Base-by-base conservation (phyloP, 2,888 invertebrate species). In the Apotomis betuletana region DNA sequence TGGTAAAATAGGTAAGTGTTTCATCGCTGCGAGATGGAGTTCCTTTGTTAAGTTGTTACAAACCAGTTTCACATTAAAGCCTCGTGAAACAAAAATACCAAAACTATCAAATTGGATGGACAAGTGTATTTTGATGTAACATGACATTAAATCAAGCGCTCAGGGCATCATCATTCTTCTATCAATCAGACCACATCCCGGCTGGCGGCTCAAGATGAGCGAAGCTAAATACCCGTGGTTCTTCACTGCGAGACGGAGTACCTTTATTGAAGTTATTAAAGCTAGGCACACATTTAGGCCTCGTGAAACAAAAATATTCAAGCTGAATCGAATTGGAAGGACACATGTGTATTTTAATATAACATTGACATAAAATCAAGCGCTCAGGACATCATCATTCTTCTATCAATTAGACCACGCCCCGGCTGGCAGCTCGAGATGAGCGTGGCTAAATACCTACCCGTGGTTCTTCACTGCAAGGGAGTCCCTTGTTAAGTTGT, bases 391-490 rank as follows among this genome's bases (percentile, higher is more conserved):
- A 36, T 67, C 41, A 41, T 41, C 41, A 41, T 41, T 6, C 41
- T 41, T 6, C 6, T 27, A 0, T 41, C 57, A 62, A 36, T 67
- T 9, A 60, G 57, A 41, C 71, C 71, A 67, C 5, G 9, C 27
- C 1, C 61, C 12, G 38, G 15, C 55, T 52, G 38, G 59, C 15
- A 60, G 60, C 71, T 67, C 46, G 77, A 75, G 79, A 81, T 82
- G 85, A 86, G 83, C 81, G 80, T 81, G 81, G 79, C 86, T 87
- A 85, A 87, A 88, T 15, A 15, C 15, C 15, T 83, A 84, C 82
- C 75, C 77, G 76, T 70, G 76, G 77, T 62, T 67, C 57, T 51
- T 57, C 27, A 55, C 27, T 3, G 46, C 46, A 9, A 10, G 38
- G 13, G 9, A 8, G 59, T 54, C 52, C 44, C 51, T 64, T 65